Base-by-base conservation (phyloP, 2,113 vertebrate genomes). In the Murina feae region DNA sequence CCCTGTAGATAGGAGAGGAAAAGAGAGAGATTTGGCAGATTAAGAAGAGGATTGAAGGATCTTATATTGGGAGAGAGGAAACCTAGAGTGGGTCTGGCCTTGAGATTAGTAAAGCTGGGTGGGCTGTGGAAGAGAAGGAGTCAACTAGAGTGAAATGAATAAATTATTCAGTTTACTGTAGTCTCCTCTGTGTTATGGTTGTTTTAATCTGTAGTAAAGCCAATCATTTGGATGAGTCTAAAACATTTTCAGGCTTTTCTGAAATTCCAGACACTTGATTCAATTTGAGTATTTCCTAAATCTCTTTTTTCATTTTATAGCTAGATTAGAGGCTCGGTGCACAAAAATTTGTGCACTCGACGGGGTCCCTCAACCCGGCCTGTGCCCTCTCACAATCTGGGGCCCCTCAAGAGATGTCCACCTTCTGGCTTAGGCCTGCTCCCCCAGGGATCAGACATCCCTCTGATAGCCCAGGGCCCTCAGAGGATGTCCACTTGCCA, bases 221-320 rank as follows among this genome's bases (percentile, higher is more conserved):
- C 63, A 85, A 37, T 87, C 55, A 49, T 14, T 35, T 63, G 65
- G 39, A 47, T 83, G 32, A 53, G 35, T 76, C 25, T 10, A 68
- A 75, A 20, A 89, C 18, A 69, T 76, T 84, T 74, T 28, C 18
- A 72, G 69, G 55, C 42, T 71, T 90, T 58, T 9, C 55, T 79
- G 63, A 94, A 90, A 95, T n/a, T 79, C 82, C 32, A 65, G 55
- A 76, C 18, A 65, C 75, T n/a, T 84, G 58, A 89, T 49, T 91
- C 53, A 37, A 21, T 66, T 66, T 91, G 66, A 44, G 30, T 80
- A 71, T 84, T 90, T 92, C 53, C 44, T 60, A 72, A 55, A 92
- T 90, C 53, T 71, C 85, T 68, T 92, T 68, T 75, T 55, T 18
- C 42, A 51, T 58, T 69, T 90, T 72, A 74, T 60, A 76, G 35